phyloP scores from a whole-genome alignment of 2,113 vertebrate species.

The Microcebus murinus region DNA sequence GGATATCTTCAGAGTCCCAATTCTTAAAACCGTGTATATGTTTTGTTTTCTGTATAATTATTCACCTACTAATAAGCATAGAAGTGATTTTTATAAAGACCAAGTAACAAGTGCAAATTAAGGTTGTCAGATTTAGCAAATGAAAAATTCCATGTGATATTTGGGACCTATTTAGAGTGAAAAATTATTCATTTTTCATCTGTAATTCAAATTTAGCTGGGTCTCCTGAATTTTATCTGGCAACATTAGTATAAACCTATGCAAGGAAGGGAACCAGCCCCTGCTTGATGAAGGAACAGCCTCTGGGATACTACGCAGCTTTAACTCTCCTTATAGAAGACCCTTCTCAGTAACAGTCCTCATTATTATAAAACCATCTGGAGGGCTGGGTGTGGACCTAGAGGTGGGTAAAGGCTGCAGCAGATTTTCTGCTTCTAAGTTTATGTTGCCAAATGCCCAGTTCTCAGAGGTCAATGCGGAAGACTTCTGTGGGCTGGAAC shows the following conservation, averaged over 20 bases:
- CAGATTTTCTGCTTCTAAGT: background rate
- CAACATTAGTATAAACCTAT: background rate
- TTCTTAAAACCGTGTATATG: background rate
- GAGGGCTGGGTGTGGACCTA: background rate
- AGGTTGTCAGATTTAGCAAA: background rate
- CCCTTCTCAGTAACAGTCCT: background rate
- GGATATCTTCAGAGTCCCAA: background rate
- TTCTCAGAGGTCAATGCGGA: background rate
- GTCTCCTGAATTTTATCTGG: background rate
- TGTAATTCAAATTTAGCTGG: background rate
- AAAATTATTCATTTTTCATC: background rate
- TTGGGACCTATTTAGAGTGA: background rate
- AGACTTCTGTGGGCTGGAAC: background rate
- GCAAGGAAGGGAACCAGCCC: background rate
- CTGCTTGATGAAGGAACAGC: background rate
- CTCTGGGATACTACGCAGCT: background rate
- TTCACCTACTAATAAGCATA: background rate
- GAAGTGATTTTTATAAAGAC: constrained; percentile 12
- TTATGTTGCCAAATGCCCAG: background rate
- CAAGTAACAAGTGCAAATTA: constrained; percentile 17
- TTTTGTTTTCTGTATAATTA: background rate
- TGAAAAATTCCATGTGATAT: background rate
- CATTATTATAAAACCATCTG: background rate
- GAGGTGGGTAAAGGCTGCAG: background rate
- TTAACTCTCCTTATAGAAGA: background rate